Conservation (phyloP, 2,797 vertebrate genomes). For the Apogon talboti region DNA sequence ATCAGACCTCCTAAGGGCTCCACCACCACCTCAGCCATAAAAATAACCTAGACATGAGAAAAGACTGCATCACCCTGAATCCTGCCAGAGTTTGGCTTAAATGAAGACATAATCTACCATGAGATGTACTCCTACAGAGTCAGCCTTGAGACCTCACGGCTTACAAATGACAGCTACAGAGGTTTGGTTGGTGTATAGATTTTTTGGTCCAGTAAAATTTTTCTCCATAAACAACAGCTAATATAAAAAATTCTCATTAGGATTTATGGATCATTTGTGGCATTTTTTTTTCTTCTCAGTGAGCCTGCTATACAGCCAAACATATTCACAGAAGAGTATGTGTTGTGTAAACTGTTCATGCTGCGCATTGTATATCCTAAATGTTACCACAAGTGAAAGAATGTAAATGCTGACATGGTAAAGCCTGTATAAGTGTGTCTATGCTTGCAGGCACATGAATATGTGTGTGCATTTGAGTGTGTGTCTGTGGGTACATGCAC, state of each 20-base stretch:
- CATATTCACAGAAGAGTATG: constrained; percentile 17
- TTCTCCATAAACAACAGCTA: constrained; percentile 2
- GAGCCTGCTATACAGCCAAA: constrained; percentile 12
- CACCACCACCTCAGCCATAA: constrained; percentile 48
- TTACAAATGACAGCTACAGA: constrained; percentile 49
- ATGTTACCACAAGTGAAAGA: constrained; percentile 20
- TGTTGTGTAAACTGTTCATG: constrained; percentile 37
- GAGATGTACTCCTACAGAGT: constrained; percentile 51
- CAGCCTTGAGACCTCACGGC: constrained; percentile 38
- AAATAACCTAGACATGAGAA: constrained; percentile 59
- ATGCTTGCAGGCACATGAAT: constrained; percentile 4
- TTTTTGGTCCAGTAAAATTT: constrained; percentile 17
- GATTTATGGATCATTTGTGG: background rate
- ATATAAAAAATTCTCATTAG: constrained; percentile 6
- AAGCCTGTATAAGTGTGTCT: constrained; percentile 13
- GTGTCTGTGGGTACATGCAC: constrained; percentile 9
- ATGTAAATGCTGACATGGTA: constrained; percentile 40
- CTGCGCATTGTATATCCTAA: constrained; percentile 31
- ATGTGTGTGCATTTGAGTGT: constrained; percentile 22
- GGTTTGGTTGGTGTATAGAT: constrained; percentile 20
- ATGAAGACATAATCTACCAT: constrained; percentile 38
- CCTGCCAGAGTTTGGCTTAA: constrained; percentile 39
- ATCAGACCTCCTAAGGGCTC: constrained; percentile 54
- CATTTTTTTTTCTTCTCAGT: background rate
- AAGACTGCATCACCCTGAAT: constrained; percentile 46